A percentile compares a stretch with the other conserved stretches of the same genome.
These are phyloP conservation scores for Lichenostomus cassidix DNA, from an alignment of 2,113 vertebrate genomes.

Conservation along the genomic window DNA sequence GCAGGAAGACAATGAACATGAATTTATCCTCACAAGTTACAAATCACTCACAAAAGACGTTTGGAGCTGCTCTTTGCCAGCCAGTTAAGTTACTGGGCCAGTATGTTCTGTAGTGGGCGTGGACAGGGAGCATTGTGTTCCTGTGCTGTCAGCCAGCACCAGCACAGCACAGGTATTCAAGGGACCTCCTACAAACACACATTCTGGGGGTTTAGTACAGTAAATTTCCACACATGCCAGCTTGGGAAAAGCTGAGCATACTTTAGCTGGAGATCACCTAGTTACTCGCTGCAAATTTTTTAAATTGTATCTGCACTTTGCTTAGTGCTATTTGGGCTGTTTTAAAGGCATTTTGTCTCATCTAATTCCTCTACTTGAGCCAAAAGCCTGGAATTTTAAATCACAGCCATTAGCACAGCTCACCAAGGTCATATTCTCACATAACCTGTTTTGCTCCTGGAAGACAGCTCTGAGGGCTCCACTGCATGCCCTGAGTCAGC, in stretches of 20 bases:
- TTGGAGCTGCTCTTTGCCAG: not conserved
- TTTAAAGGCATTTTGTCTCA: not conserved
- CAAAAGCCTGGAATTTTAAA: slow-evolving; percentile 8
- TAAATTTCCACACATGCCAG: not conserved
- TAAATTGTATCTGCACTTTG: not conserved
- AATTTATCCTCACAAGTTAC: not conserved
- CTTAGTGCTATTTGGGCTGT: not conserved
- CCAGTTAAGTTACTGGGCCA: not conserved
- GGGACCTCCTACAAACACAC: not conserved
- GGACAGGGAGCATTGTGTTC: not conserved
- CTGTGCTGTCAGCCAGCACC: not conserved
- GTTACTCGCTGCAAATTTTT: not conserved
- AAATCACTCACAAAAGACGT: not conserved
- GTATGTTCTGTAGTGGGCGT: rapidly evolving
- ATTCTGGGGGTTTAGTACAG: not conserved
- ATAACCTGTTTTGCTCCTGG: slow-evolving; percentile 18
- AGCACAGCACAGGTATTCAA: not conserved
- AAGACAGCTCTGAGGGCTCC: not conserved
- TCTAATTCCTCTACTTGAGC: not conserved
- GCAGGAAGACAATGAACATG: not conserved
- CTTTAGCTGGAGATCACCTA: not conserved
- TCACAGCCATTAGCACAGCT: not conserved
- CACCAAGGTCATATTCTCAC: slow-evolving; percentile 2
- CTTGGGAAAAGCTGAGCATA: not conserved
- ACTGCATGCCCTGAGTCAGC: not conserved